Evolutionary conservation across 1,140 invertebrate species (phyloP).

Genomic region (Scaptomyza graminum): DNA sequence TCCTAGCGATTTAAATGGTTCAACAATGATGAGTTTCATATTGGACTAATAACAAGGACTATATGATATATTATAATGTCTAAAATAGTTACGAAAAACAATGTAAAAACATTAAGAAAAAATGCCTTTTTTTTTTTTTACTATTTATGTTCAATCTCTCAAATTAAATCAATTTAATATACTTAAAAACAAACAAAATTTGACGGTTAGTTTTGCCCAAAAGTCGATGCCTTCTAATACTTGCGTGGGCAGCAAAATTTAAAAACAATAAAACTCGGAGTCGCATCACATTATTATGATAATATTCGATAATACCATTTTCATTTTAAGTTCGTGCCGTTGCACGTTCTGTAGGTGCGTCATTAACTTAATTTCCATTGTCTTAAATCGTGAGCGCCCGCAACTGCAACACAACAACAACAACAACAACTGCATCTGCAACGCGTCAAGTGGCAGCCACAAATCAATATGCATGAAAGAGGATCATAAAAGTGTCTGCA

Average conservation of each 20-base stretch:
- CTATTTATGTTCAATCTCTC: no score
- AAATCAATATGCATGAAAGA: conserved; percentile 31
- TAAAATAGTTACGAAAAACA: no score
- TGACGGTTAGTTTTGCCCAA: no score
- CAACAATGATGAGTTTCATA: background rate
- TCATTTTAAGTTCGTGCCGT: conserved; percentile 11
- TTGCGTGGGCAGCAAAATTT: conserved; percentile 13
- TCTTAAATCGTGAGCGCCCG: conserved; percentile 16
- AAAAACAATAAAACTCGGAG: conserved; percentile 3
- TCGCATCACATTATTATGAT: conserved; percentile 14
- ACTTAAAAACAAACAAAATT: background rate
- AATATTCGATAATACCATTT: conserved; percentile 25
- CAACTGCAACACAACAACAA: background rate
- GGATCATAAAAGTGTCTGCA: conserved; percentile 34
- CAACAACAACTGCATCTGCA: conserved; percentile 20
- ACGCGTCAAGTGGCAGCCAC: conserved; percentile 35
- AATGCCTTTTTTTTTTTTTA: no score
- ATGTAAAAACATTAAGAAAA: no score
- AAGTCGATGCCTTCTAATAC: background rate
- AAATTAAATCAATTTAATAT: background rate
- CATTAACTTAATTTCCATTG: conserved; percentile 30
- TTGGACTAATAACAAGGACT: no score
- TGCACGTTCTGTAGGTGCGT: conserved; percentile 27
- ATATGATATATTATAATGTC: no score
- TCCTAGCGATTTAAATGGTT: background rate